Base-by-base conservation (phyloP, 2,888 invertebrate species). In the Sialis fuliginosa region DNA sequence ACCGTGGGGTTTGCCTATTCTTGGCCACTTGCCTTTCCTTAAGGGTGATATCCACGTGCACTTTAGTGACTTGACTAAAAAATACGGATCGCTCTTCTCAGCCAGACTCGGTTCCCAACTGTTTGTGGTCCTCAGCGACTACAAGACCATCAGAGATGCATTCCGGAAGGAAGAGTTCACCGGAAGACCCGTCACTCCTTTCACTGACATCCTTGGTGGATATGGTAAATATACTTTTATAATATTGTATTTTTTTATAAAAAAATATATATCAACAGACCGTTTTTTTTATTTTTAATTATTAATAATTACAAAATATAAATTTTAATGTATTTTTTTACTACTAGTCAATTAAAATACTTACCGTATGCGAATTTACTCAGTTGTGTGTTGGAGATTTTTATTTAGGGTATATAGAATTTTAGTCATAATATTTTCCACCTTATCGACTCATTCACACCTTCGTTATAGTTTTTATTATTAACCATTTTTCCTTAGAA, bases 111-210 rank as follows among this genome's bases (percentile, higher is more conserved):
- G 91, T 48, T 81, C 77, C 54, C 85, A 90, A 60, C 70, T 88
- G 50, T 79, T 86, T 7, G 81, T 92, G 46, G 87, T 92, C 48
- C 71, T 92, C 56, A 84, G 84, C 67, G 90, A 91, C 68, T 82
- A 88, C 65, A 79, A 80, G 60, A 72, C 82, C 60, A 89, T 92
- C 58, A 72, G 89, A 51, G 86, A 89, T 61, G 81, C 87, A 32
- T 90, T 91, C 64, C 74, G 85, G 10, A 77, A 80, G 45, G 88
- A 88, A 59, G 88, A 86, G 59, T 89, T 91, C 66, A 86, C 87
- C 54, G 90, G 87, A 48, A 75, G 91, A 48, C 92, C 92, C 49
- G 80, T 77, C 60, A 87, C 84, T 33, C 87, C 88, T 50, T 81
- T 91, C 60, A 86, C 81, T 72, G 79, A 81, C 58, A 83, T 89